A percentile compares a stretch with the other conserved stretches of the same genome.
Evolutionary conservation across 2,888 invertebrate species (phyloP).

Genomic region (Cyclophora albipunctata): DNA sequence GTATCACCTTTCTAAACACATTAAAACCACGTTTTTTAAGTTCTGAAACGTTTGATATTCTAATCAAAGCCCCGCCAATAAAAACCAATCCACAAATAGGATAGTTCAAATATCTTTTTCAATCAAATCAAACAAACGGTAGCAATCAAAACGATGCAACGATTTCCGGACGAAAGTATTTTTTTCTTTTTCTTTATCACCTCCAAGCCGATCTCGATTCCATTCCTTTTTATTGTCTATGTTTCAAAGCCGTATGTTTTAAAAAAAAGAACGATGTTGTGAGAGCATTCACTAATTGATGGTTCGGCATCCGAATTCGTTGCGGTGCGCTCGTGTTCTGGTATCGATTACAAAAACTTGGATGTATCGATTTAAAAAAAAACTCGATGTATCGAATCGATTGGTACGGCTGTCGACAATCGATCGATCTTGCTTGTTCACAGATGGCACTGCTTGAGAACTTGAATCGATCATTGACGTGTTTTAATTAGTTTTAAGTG

Average conservation of each 20-base stretch:
- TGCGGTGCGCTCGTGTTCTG: slow-evolving; percentile 43
- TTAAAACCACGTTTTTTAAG: too few species aligned
- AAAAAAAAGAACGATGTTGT: slow-evolving; percentile 51
- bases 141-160: slow-evolving; percentile 54
- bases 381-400: slow-evolving; percentile 60
- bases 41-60: too few species aligned
- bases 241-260: slow-evolving; percentile 57
- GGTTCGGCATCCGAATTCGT: slow-evolving; percentile 46
- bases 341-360: slow-evolving; percentile 32
- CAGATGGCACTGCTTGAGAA: slow-evolving; percentile 57
- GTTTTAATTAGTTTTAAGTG: slow-evolving; percentile 35
- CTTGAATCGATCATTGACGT: slow-evolving; percentile 34
- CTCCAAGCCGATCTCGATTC: slow-evolving; percentile 39
- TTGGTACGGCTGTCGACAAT: slow-evolving; percentile 50
- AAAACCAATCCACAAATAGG: slow-evolving; percentile 9
- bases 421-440: slow-evolving; percentile 41
- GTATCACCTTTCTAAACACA: too few species aligned
- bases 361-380: slow-evolving; percentile 20
- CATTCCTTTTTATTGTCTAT: slow-evolving; percentile 43
- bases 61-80: neutral
- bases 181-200: slow-evolving; percentile 46
- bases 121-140: slow-evolving; percentile 46
- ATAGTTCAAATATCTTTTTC: slow-evolving; percentile 29
- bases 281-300: slow-evolving; percentile 68
- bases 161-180: slow-evolving; percentile 46